phyloP scores from a whole-genome alignment of 2,797 vertebrate genomes.

The Coluber constrictor region DNA sequence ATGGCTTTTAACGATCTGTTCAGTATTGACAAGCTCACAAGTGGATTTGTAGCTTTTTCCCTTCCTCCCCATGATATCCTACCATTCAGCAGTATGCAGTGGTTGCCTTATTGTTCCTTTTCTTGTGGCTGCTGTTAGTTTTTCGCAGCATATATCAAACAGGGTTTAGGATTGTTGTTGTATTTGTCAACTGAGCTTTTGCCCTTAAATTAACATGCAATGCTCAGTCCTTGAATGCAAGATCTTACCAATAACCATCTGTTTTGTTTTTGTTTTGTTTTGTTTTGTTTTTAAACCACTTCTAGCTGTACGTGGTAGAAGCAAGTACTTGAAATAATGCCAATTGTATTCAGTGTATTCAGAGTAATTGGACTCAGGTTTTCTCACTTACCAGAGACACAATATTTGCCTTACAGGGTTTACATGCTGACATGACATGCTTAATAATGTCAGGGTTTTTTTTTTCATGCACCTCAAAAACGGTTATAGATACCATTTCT shows the following conservation, averaged over 20 bases:
- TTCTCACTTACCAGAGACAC: slow-evolving; percentile 13
- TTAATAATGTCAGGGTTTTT: not conserved
- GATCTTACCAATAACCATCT: not conserved
- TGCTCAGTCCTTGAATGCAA: not conserved
- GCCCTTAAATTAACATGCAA: slow-evolving; percentile 24
- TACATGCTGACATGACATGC: not conserved
- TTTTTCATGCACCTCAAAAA: not conserved
- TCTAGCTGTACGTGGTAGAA: slow-evolving; percentile 1
- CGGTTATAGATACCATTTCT: not conserved
- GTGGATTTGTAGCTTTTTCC: not conserved
- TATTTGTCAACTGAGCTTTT: not conserved
- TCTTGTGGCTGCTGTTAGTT: slow-evolving; percentile 7
- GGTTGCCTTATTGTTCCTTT: not conserved
- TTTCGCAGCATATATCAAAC: not conserved
- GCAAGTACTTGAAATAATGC: slow-evolving; percentile 27
- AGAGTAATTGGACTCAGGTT: slow-evolving; percentile 9
- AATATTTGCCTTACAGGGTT: slow-evolving; percentile 28
- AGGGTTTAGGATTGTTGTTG: not conserved
- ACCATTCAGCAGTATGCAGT: slow-evolving; percentile 28
- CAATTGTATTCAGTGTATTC: slow-evolving; percentile 21
- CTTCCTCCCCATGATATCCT: slow-evolving; percentile 16
- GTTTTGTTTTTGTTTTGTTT: not conserved
- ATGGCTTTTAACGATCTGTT: not conserved
- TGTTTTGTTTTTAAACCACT: not conserved
- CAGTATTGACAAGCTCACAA: slow-evolving; percentile 34